A percentile compares a stretch with the other conserved stretches of the same genome.
phyloP scores from a whole-genome alignment of 2,888 invertebrate species.

The Sarcophaga carnaria region DNA sequence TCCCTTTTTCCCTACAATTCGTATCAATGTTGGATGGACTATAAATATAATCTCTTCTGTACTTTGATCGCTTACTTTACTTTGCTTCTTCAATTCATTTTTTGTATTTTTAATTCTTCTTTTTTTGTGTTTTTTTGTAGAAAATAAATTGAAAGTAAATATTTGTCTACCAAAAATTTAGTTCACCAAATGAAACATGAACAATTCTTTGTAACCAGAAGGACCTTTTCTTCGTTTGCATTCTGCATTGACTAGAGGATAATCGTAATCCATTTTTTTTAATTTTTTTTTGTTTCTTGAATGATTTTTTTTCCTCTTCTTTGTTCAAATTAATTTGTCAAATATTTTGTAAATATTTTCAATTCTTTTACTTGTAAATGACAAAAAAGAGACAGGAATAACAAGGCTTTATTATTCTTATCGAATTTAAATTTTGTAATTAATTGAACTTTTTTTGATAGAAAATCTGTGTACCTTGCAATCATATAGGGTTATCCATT shows the following conservation, averaged over 20 bases:
- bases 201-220: slow-evolving; percentile 4
- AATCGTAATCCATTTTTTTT: slow-evolving; percentile 22
- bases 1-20: slow-evolving; percentile 33
- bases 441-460: no score
- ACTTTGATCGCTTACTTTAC: slow-evolving; percentile 7
- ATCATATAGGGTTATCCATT: no score
- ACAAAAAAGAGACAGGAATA: no score
- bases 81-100: neutral
- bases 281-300: no score
- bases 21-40: neutral
- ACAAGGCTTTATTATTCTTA: no score
- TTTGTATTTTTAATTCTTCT: neutral
- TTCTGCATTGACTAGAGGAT: slow-evolving; percentile 33
- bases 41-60: slow-evolving; percentile 26
- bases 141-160: slow-evolving; percentile 64
- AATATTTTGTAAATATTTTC: slow-evolving; percentile 5
- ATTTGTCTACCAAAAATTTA: slow-evolving; percentile 56
- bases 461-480: no score
- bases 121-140: slow-evolving; percentile 17
- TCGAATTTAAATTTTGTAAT: no score
- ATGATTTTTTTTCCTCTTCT: no score
- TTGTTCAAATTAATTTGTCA: slow-evolving; percentile 1
- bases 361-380: neutral
- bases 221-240: neutral
- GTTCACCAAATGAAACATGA: slow-evolving; percentile 26